Evolutionary conservation across 2,888 invertebrate genomes (phyloP), one percentile per base, ranked within the genome.

Genomic region (Macrosoma leucophasiata): DNA sequence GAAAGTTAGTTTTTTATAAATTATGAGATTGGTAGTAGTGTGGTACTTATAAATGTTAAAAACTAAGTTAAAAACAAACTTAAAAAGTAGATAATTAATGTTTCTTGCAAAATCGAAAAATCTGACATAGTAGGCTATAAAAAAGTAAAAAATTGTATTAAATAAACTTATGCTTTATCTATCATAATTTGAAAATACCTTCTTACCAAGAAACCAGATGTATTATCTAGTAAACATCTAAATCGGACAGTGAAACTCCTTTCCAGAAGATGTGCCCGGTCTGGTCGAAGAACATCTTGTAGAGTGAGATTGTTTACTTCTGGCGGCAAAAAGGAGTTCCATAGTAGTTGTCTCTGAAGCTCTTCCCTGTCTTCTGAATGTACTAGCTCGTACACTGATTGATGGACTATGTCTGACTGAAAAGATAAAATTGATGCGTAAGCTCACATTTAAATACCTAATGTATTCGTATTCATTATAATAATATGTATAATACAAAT

Each of bases 291-390:
- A 11, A 94, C 93, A 56, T 98, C 97, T 64, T 95, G 93, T 39
- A 97, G 87, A 32, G 93, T 90, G 22, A 84, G 62, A 58, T 90
- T 89, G 55, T 88, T 89, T 34, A 90, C 89, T 66, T 93, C 91
- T 6, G 91, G 87, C 41, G 96, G 94, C 47, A 96, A 87, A 73
- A 95, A 95, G 25, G 95, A 95, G 85, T 96, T 96, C 96, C 96
- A 96, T 73, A 95, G 90, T 55, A 98, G 82, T 75, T 98, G 98
- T 33, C 96, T 84, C 67, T 97, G 97, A 36, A 98, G 88, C 75
- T 98, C 98, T 72, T 99, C 98, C 2, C 99, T 88, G 72, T 99
- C 99, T 84, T 99, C 99, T 2, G 97, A 98, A 81, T 98, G 98
- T 43, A 99, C 98, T 70, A 99, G 86, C 79, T 99, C 99, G 87